Conservation (phyloP, 2,888 invertebrate species). For the Junonia oenone region DNA sequence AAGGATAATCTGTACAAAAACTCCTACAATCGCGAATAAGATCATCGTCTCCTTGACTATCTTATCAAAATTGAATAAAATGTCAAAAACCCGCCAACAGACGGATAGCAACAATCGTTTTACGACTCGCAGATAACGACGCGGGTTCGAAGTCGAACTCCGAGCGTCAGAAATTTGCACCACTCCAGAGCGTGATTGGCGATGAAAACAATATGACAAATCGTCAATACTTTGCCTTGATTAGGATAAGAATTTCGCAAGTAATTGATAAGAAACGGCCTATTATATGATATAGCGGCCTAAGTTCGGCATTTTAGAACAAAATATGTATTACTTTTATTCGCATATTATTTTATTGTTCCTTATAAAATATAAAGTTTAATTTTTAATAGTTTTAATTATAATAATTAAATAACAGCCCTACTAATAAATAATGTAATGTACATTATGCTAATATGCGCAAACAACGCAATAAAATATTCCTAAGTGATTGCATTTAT, state of each 20-base stretch:
- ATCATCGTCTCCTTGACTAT: neutral
- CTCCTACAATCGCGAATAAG: neutral
- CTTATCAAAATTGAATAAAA: conserved; percentile 15
- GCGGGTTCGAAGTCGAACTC: conserved; percentile 23
- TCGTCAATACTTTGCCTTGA: conserved; percentile 25
- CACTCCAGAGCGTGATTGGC: conserved; percentile 26
- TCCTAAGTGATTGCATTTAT: too few relatives aligned
- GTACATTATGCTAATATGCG: too few relatives aligned
- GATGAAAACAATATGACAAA: conserved; percentile 23
- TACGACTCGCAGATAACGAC: conserved; percentile 24
- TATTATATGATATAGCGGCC: neutral
- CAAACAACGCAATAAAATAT: too few relatives aligned
- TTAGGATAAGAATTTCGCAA: conserved; percentile 24
- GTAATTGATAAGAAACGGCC: conserved; percentile 14
- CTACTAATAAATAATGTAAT: too few relatives aligned
- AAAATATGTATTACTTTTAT: neutral
- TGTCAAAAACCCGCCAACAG: conserved; percentile 13
- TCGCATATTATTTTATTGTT: too few relatives aligned
- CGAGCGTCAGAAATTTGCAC: conserved; percentile 23
- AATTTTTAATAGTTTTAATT: too few relatives aligned
- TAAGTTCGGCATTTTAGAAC: neutral
- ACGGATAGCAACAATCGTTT: conserved; percentile 21
- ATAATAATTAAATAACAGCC: too few relatives aligned
- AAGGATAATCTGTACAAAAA: neutral
- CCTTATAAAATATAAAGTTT: too few relatives aligned